Base-by-base conservation (phyloP, 1,140 invertebrate species). In the Pseudomyrmex concolor region DNA sequence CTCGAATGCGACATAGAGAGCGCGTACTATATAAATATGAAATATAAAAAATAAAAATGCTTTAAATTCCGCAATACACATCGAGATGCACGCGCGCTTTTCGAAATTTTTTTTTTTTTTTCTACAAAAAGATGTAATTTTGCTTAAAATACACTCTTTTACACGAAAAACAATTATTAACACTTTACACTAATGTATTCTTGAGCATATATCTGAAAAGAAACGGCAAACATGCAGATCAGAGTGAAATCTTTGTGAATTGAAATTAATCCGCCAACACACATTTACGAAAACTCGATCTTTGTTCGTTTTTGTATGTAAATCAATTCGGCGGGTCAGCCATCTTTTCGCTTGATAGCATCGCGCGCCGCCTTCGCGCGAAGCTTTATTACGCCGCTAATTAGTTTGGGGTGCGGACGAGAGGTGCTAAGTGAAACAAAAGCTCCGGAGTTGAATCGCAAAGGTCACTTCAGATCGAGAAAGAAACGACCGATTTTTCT, bases 341-440 rank as follows among this genome's bases (percentile, higher is more conserved):
- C 66, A 80, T 80, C 76, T 80, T 70, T 71, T 70, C 54, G 76
- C 76, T 80, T 48, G 76, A 80, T 80, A 80, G 76, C 54, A 71
- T 80, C 76, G 76, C 76, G 76, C 15, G 12, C 54, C 15, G 12
- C 54, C 76, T 70, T 43, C 15, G 76, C 66, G 66, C 54, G 54
- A 71, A 48, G 76, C 66, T 80, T 80, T 80, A 80, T 80, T 80
- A 71, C 66, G 55, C 68, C 54, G 76, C 76, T 80, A 80, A 80
- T 80, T 80, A 80, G 66, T 71, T 34, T 70, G 57, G 76, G 76
- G 76, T n/a, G 76, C 76, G 76, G 76, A 80, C 76, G 76, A 43
- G 71, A 80, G 68, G 76, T 80, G 76, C 66, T 80, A 80, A 80
- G 76, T 80, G 76, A 80, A 80, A 80, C 76, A 80, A 80, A 80